Evolutionary conservation across 2,888 invertebrate genomes (phyloP), one percentile per base, ranked within the genome.

Genomic region (Drosophila phalerata): DNA sequence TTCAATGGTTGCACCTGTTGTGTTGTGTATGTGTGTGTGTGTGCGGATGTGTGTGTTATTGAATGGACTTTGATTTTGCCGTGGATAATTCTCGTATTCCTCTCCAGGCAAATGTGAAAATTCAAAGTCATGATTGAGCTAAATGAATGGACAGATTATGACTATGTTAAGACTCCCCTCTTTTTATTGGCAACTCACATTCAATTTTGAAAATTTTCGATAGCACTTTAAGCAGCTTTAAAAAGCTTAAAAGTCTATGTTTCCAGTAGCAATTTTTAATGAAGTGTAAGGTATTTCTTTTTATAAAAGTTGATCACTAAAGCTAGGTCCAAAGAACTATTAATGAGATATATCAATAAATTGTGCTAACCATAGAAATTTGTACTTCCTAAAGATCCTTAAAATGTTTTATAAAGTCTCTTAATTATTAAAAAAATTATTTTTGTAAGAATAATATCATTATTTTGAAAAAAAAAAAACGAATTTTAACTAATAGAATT

Each of bases 11-110:
- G 55, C 62, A 56, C 62, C 62, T 63, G 62, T 63, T 63, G 55
- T 62, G 45, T 37, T 30, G 28, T 28, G 45, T 5, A 8, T 25
- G 28, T 48, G 15, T 37, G 22, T 48, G 19, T 22, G 43, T 47
- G 47, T 25, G 10, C 10, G 13, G 11, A 37, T n/a, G n/a, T 43
- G 2, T 37, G 57, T 25, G 25, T 1, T 49, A 55, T 70, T 63
- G 62, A 62, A 13, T 48, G 65, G 17, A 49, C 52, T 68, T 51
- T 67, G 79, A 81, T 79, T 73, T 65, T 61, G 40, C 51, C 37
- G 32, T 28, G n/a, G n/a, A 52, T 25, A 40, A n/a, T 28, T 11
- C 11, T 11, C 6, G 13, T 55, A 37, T 25, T 37, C 45, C 11
- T 47, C 38, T 49, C 0, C 38, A n/a, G 38, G 15, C 9, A 47